Base-by-base conservation (phyloP, 1,140 invertebrate genomes). In the Zaprionus kolodkinae region DNA sequence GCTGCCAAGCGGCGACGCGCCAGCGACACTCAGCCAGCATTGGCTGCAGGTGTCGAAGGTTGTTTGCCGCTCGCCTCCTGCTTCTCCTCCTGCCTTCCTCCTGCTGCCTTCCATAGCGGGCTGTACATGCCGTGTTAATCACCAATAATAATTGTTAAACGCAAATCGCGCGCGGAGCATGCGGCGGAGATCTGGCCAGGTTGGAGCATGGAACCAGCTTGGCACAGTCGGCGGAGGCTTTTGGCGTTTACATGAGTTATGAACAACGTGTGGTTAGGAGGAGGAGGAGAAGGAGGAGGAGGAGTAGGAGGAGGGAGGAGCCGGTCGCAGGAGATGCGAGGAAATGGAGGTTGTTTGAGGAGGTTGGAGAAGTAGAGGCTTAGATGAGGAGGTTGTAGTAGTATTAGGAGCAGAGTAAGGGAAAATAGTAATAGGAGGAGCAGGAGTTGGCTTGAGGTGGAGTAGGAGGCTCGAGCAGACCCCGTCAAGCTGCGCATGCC, bases 131-230 rank as follows among this genome's bases (percentile, higher is more conserved):
- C 85, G 85, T 89, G 85, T 89, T 89, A 89, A 89, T 89, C 85
- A 89, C 86, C 85, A 89, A 89, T 89, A 89, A 89, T 90, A 89
- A 89, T 89, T 89, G 86, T 89, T 89, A 89, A 89, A 89, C 86
- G 86, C 78, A 77, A 90, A 80, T 78, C 88, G 85, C 72, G 83
- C 79, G 35, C 33, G 45, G 40, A 45, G 40, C 40, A 45, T 48
- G 65, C 65, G 67, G 54, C 33, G 40, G 7, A 45, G 15, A 15
- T 15, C 38, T 45, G 40, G 40, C n/a, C 40, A 45, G 40, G 40
- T n/a, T 45, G n/a, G 40, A 15, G 40, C 40, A 45, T n/a, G 40
- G 6, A 45, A 45, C 40, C 40, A 45, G 40, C 40, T 56, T 52
- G 66, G 45, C 66, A 30, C 30, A 70, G 67, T 40, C 43, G 62